phyloP scores from a whole-genome alignment of 2,888 invertebrate species.

The Rhopalosiphum nymphaeae region DNA sequence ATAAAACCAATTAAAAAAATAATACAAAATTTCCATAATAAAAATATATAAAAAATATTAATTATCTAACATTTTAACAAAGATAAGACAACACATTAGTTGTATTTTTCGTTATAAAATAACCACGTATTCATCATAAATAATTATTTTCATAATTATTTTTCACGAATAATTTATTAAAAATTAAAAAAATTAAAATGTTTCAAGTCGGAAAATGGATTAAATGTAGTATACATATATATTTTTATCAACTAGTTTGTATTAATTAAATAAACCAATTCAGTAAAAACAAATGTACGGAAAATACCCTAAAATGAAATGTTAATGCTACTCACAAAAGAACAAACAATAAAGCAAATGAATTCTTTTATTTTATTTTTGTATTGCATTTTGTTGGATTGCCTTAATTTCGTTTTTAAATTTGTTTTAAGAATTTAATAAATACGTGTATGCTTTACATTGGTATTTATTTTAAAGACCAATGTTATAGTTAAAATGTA shows the following conservation, averaged over 20 bases:
- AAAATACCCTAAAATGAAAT: background rate
- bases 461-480: background rate
- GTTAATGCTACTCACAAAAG: background rate
- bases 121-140: background rate
- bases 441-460: background rate
- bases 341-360: background rate
- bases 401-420: background rate
- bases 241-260: background rate
- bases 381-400: background rate
- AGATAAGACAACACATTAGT: background rate
- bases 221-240: background rate
- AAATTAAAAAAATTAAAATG: too few species aligned
- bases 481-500: background rate
- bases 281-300: background rate
- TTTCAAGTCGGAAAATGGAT: background rate
- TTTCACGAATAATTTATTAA: too few species aligned
- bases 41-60: background rate
- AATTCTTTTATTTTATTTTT: background rate
- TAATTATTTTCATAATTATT: background rate
- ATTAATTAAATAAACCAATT: background rate
- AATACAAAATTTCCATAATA: background rate
- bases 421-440: background rate
- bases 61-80: background rate
- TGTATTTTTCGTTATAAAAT: background rate
- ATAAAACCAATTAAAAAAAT: background rate